Evolutionary conservation across 37 sponge, comb jelly and placozoan species (phyloP).

Genomic region (Cliona cf. orientalis): DNA sequence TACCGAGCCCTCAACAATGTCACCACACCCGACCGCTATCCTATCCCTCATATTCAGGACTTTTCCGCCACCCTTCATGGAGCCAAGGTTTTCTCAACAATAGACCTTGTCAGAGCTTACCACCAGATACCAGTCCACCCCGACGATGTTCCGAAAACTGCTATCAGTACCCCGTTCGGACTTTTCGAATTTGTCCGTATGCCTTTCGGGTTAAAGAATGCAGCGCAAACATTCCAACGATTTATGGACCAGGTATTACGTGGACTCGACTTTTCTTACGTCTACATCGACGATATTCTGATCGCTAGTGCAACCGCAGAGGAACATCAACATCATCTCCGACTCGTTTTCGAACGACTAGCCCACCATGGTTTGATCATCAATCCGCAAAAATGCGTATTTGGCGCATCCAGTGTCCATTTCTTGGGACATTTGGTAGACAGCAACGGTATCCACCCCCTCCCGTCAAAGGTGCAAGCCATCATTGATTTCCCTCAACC

Average conservation of each 20-base stretch:
- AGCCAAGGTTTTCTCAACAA: conserved; percentile 58
- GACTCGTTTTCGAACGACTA: conserved; percentile 17
- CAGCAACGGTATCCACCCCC: conserved; percentile 15
- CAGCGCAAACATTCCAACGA: conserved; percentile 62
- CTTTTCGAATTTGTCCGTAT: conserved; percentile 48
- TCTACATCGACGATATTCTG: conserved; percentile 47
- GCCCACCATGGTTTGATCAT: conserved; percentile 32
- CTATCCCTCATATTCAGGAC: conserved; percentile 73
- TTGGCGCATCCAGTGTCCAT: conserved; percentile 12
- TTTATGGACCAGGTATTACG: conserved; percentile 63
- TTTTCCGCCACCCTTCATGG: conserved; percentile 65
- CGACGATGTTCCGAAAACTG: conserved; percentile 64
- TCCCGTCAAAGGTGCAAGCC: conserved; percentile 22
- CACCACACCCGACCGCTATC: conserved; percentile 70
- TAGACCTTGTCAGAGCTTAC: conserved; percentile 58
- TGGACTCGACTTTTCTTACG: conserved; percentile 40
- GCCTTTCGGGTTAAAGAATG: conserved; percentile 63
- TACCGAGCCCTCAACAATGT: conserved; percentile 71
- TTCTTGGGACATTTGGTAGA: conserved; percentile 41
- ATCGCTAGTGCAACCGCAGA: conserved; percentile 54
- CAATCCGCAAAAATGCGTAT: conserved; percentile 25
- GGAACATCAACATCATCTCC: conserved; percentile 42
- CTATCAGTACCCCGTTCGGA: conserved; percentile 71
- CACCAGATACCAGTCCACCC: conserved; percentile 62
- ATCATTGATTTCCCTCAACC: conserved; percentile 16